Evolutionary conservation across 53 echinoderm and acorn worm genomes (phyloP), one percentile per base, ranked within the genome.

Genomic region (Astropecten irregularis): DNA sequence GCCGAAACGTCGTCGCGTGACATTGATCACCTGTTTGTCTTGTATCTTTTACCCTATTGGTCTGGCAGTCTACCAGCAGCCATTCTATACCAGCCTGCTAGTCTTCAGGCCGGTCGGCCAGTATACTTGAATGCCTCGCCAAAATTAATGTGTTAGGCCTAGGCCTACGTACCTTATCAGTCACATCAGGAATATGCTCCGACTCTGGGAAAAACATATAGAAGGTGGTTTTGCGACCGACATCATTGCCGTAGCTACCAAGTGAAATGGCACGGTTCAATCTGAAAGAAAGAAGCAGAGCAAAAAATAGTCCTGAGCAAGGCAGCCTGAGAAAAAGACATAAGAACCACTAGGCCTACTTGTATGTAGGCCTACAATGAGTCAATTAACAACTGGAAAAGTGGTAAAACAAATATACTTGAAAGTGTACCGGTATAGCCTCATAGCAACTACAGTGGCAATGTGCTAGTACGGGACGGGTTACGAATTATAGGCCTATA

Each of bases 151-250:
- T 46, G 8, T 9, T 9, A 46, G 8, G 8, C 14, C 47, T 46
- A 46, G 8, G 14, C 8, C 8, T 46, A 46, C 47, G 73, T 79
- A 97, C 97, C 31, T 87, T 68, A 49, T 94, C 92, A 18, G 49
- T 61, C 27, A 97, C 93, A 66, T 97, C 97, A 20, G 82, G 76
- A 40, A 88, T 47, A 66, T 97, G 93, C 83, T 90, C 89, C 1
- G 97, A 97, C 73, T 97, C 94, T 3, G 97, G 97, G 69, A 97
- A 97, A 66, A 97, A 97, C 9, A 91, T 92, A 54, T 97, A 97
- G 42, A 97, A 94, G 40, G 92, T 89, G 2, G 97, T 97, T 55
- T 93, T 97, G 22, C 47, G 66, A 3, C 97, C 97, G 10, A 95
- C 97, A 79, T 97, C 94, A 28, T 94, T 73, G 16, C 82, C 94